Evolutionary conservation across 2,113 vertebrate species (phyloP).

Genomic region (Lamprologus tigripictilis): DNA sequence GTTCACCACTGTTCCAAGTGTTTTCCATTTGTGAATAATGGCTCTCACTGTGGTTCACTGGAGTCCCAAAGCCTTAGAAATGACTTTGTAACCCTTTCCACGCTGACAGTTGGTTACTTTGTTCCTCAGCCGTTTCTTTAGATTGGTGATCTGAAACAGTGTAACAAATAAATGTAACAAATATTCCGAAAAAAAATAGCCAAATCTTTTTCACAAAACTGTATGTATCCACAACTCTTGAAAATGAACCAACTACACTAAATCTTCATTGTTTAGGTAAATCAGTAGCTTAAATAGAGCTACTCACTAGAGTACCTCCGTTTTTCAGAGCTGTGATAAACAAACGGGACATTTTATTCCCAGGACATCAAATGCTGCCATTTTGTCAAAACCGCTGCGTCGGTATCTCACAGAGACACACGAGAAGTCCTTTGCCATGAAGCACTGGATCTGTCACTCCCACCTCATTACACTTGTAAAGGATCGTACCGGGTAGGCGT

Average conservation of each 20-base stretch:
- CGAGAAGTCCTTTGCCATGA: background rate
- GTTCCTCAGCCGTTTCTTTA: background rate
- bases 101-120: background rate
- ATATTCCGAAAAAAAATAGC: fast-evolving
- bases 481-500: fast-evolving
- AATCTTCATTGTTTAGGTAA: background rate
- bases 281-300: background rate
- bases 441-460: background rate
- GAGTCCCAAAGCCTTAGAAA: background rate
- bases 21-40: background rate
- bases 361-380: background rate
- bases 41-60: background rate
- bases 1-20: background rate
- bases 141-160: background rate
- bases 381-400: background rate
- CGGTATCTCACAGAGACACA: background rate
- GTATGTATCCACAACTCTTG: background rate
- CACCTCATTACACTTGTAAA: background rate
- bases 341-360: background rate
- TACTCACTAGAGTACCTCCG: fast-evolving
- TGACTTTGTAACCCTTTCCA: background rate
- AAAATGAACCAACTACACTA: background rate
- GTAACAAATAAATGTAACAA: background rate
- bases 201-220: background rate
- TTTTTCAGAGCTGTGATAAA: background rate